A percentile compares a stretch with the other conserved stretches of the same genome.
phyloP scores from a whole-genome alignment of 1,140 invertebrate species.

The Drosophila micromelanica region DNA sequence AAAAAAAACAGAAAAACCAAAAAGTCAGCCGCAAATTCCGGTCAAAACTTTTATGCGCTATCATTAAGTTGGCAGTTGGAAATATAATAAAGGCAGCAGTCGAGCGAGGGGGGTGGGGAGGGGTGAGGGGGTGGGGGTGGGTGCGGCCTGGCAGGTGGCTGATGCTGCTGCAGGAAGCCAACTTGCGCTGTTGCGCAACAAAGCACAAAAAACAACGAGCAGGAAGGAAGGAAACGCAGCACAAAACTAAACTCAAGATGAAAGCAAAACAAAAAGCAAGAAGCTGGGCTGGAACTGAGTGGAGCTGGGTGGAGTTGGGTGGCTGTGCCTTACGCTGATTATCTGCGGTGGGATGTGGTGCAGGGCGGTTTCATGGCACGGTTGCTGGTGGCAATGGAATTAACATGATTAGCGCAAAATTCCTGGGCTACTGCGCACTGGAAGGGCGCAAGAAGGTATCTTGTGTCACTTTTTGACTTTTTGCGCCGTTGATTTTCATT shows the following conservation, averaged over 20 bases:
- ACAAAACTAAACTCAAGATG: conserved; percentile 79
- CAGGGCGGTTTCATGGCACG: background rate
- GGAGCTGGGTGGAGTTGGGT: background rate
- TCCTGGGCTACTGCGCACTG: conserved; percentile 34
- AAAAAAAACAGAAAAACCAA: conserved; percentile 12
- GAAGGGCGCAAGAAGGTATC: background rate
- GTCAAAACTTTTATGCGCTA: conserved; percentile 46
- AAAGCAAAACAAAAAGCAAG: conserved; percentile 69
- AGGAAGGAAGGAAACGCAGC: conserved; percentile 46
- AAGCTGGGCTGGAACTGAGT: too few relatives aligned
- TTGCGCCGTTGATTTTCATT: conserved; percentile 60
- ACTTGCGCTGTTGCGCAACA: conserved; percentile 38
- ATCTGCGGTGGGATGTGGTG: conserved; percentile 50
- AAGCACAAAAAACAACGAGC: conserved; percentile 23
- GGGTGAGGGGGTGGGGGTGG: background rate
- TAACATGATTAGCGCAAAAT: conserved; percentile 82
- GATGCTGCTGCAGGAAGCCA: conserved; percentile 9
- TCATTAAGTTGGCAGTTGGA: conserved; percentile 47
- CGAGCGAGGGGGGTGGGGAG: background rate
- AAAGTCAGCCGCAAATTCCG: conserved; percentile 46
- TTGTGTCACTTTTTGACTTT: conserved; percentile 59
- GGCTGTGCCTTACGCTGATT: conserved; percentile 49
- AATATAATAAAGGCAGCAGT: conserved; percentile 32
- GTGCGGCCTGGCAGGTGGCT: background rate
- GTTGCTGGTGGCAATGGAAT: conserved; percentile 71